Conservation (phyloP, 2,113 vertebrate genomes). For the Scatophagus argus region DNA sequence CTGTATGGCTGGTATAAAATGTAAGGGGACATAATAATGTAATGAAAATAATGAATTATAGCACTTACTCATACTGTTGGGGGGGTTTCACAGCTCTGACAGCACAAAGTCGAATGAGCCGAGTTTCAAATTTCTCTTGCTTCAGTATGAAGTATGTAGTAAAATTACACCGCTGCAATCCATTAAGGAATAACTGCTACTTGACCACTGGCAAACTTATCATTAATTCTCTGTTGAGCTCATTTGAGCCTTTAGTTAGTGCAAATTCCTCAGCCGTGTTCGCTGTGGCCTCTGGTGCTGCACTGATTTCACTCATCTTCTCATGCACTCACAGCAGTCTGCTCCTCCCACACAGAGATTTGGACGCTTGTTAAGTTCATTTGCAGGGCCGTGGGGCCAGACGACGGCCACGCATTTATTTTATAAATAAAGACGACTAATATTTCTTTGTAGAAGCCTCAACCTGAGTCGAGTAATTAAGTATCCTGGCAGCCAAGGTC, state of each 20-base stretch:
- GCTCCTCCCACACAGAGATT: slow-evolving; percentile 33
- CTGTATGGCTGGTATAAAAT: background rate
- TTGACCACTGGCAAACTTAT: background rate
- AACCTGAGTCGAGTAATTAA: slow-evolving; percentile 29
- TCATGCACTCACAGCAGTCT: background rate
- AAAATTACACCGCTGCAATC: background rate
- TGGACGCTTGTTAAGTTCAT: slow-evolving; percentile 27
- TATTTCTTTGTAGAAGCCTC: slow-evolving; percentile 11
- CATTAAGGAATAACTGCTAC: background rate
- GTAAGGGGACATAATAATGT: background rate
- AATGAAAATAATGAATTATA: background rate
- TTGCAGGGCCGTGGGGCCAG: background rate
- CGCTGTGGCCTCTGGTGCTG: background rate
- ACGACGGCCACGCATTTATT: slow-evolving; percentile 28
- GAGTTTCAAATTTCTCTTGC: background rate
- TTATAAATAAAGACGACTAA: slow-evolving; percentile 40
- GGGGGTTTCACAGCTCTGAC: background rate
- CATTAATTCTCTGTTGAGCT: slow-evolving; percentile 28
- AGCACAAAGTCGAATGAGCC: background rate
- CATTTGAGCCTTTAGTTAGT: slow-evolving; percentile 35
- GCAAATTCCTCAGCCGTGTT: background rate
- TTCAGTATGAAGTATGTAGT: background rate
- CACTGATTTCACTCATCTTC: slow-evolving; percentile 38
- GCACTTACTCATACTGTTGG: background rate
- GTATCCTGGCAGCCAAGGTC: slow-evolving; percentile 25